These are phyloP conservation scores for Sinocyclocheilus rhinocerous DNA, from an alignment of 2,113 vertebrate species.

Conservation along the genomic window DNA sequence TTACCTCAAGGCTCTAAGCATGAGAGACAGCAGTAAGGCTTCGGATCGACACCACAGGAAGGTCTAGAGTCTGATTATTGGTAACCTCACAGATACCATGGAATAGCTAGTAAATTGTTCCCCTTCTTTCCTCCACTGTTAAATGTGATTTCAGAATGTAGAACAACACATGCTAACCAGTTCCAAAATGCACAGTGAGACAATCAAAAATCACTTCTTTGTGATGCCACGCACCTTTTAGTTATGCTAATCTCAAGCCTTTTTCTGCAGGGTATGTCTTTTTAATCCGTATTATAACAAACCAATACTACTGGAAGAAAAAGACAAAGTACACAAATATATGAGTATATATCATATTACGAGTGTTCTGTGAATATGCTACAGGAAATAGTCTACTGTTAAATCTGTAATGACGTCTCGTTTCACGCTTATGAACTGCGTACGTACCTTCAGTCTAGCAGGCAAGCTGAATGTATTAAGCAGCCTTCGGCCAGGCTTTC, in stretches of 20 bases:
- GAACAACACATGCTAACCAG: conserved; percentile 57
- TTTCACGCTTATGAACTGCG: conserved; percentile 72
- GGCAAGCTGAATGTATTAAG: conserved; percentile 76
- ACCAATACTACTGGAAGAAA: conserved; percentile 63
- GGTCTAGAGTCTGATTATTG: conserved; percentile 63
- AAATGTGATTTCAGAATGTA: conserved; percentile 27
- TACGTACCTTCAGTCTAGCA: conserved; percentile 59
- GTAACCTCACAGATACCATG: conserved; percentile 45
- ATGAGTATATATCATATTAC: conserved; percentile 64
- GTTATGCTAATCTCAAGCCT: conserved; percentile 69
- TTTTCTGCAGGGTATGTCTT: conserved; percentile 76
- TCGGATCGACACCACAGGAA: not conserved
- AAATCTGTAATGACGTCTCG: conserved; percentile 68
- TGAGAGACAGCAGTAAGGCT: conserved; percentile 74
- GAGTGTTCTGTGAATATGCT: conserved; percentile 80
- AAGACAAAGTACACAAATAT: conserved; percentile 59
- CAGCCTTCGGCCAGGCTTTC: conserved; percentile 74
- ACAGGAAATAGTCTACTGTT: conserved; percentile 65
- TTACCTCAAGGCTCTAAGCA: conserved; percentile 80
- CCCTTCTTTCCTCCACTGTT: conserved; percentile 15
- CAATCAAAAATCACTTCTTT: conserved; percentile 71
- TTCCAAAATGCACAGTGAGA: conserved; percentile 68
- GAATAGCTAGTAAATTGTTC: conserved; percentile 38
- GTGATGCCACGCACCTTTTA: conserved; percentile 68
- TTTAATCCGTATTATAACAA: conserved; percentile 76